Base-by-base conservation (phyloP, 2,888 invertebrate species). In the Keiferia lycopersicella region DNA sequence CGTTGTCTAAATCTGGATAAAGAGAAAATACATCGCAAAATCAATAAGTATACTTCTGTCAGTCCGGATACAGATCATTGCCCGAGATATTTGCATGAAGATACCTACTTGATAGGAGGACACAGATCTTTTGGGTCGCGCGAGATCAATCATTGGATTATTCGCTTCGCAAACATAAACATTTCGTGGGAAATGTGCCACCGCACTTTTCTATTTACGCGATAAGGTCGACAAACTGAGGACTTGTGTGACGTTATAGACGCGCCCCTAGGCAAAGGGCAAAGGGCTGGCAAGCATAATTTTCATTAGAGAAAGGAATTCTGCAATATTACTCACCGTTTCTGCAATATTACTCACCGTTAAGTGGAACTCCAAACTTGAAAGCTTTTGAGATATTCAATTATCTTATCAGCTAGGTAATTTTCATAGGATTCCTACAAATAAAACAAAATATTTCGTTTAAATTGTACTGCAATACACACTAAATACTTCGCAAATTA, bases 131-230 rank as follows among this genome's bases (percentile, higher is more conserved):
- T 22, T 22, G 12, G 12, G 26, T 22, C 26, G 51, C 16, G n/a
- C 10, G n/a, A 26, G n/a, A 30, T 34, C 34, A 12, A 26, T 56
- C 56, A 26, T 26, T 16, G 11, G 34, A 16, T 26, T 34, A 56
- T 56, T 56, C 30, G 16, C 56, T 34, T 26, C 0, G 56, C n/a
- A 56, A 56, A 56, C 16, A 34, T 56, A 34, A 34, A 34, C 34
- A 34, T 56, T 53, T 53, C 12, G 51, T 53, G 51, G n/a, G 26
- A 56, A 56, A 34, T 56, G 34, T 56, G 56, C 56, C 56, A 56
- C n/a, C 26, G 34, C 26, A 56, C 34, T 16, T n/a, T 14, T 26
- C 26, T 14, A 30, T 26, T 56, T 26, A n/a, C 56, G 16, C 56
- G 34, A 10, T 1, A n/a, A 34, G 56, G 56, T 56, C 56, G 34